Evolutionary conservation across 2,888 invertebrate species (phyloP).

Genomic region (Macaria liturata): DNA sequence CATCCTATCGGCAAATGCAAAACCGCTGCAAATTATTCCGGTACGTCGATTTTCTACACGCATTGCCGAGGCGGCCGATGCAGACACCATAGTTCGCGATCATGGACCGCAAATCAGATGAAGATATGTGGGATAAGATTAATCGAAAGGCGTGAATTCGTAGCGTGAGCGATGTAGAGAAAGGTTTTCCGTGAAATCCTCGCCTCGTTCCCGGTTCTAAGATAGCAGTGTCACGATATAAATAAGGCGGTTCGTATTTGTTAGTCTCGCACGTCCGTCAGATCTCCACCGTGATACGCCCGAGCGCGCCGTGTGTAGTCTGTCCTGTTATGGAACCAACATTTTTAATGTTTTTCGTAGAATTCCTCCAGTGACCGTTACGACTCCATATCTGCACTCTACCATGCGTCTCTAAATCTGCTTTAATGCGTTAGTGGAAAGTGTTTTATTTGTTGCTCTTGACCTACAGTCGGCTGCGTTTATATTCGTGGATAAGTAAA

Average conservation of each 20-base stretch:
- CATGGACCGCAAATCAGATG: constrained; percentile 43
- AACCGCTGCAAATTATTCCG: constrained; percentile 55
- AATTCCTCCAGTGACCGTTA: constrained; percentile 31
- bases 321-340: constrained; percentile 32
- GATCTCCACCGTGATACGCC: constrained; percentile 52
- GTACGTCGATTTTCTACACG: constrained; percentile 57
- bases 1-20: constrained; percentile 55
- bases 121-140: constrained; percentile 52
- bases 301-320: constrained; percentile 35
- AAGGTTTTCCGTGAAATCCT: constrained; percentile 54
- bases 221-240: constrained; percentile 56
- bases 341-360: constrained; percentile 35
- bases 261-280: constrained; percentile 50
- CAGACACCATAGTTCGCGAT: constrained; percentile 39
- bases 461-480: constrained; percentile 23
- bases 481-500: constrained; percentile 38
- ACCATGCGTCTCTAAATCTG: constrained; percentile 19
- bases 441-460: constrained; percentile 24
- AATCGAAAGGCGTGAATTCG: constrained; percentile 49
- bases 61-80: constrained; percentile 35
- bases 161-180: constrained; percentile 49
- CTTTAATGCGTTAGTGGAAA: constrained; percentile 19
- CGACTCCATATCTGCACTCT: constrained; percentile 22
- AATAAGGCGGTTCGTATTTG: constrained; percentile 38
- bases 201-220: constrained; percentile 56